Percentiles rank a stretch among this genome's conserved stretches.
Conservation (phyloP, 2,113 vertebrate species). For the Apteryx mantelli region DNA sequence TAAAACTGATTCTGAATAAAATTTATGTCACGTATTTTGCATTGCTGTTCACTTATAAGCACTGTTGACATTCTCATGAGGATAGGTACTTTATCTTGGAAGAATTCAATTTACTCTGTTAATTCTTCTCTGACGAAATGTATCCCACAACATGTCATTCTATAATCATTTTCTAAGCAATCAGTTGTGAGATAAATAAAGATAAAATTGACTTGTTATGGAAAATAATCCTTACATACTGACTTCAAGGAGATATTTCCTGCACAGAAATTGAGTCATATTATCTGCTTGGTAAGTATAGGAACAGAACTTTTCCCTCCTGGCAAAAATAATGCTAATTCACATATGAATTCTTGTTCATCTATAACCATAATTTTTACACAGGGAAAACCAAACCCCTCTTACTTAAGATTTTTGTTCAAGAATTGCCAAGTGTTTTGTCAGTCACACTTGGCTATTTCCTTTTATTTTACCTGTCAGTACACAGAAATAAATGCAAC, state of each 20-base stretch:
- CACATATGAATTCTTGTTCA: neutral
- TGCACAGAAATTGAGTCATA: neutral
- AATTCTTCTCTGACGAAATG: neutral
- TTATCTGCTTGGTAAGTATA: neutral
- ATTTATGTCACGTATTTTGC: neutral
- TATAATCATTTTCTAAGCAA: neutral
- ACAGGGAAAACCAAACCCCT: neutral
- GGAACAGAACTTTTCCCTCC: neutral
- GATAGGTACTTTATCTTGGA: neutral
- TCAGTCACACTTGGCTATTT: neutral
- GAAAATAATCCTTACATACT: neutral
- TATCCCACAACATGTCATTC: neutral
- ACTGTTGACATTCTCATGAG: rapidly evolving
- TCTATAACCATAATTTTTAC: neutral
- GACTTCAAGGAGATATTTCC: neutral
- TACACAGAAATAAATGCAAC: neutral
- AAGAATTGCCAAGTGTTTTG: neutral
- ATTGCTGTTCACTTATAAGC: neutral
- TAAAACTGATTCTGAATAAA: neutral
- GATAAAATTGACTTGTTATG: neutral
- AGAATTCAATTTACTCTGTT: neutral
- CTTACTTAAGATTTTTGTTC: neutral
- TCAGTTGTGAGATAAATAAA: neutral
- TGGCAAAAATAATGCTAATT: neutral
- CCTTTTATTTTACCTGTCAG: neutral